Conservation (phyloP, 1,140 invertebrate species). For the Tetramorium alpestre region DNA sequence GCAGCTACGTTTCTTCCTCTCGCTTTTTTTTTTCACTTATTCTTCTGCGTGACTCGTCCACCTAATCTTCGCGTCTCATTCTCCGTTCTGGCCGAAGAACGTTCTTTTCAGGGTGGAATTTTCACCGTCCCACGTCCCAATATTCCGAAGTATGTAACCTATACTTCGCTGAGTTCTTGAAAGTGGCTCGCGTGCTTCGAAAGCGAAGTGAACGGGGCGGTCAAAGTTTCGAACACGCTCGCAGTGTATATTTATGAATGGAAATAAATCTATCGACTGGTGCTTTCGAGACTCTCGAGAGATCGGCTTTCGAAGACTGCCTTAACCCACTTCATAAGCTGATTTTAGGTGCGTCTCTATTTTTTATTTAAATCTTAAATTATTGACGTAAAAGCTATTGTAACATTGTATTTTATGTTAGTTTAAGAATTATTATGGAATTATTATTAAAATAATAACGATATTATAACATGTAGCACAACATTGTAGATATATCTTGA, state of each 20-base stretch:
- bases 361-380: slow-evolving; percentile 30
- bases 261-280: slow-evolving; percentile 55
- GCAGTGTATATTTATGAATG: slow-evolving; percentile 70
- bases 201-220: slow-evolving; percentile 21
- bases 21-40: not conserved
- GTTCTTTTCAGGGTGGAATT: slow-evolving; percentile 23
- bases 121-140: slow-evolving; percentile 21
- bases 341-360: slow-evolving; percentile 27
- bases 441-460: not conserved
- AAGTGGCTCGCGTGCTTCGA: slow-evolving; percentile 66
- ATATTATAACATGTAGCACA: not conserved
- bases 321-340: slow-evolving; percentile 23
- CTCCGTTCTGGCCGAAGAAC: not conserved
- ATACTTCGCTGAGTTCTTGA: slow-evolving; percentile 43
- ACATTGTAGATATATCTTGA: not conserved
- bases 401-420: not conserved
- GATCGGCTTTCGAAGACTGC: slow-evolving; percentile 7
- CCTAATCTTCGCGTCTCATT: slow-evolving; percentile 26
- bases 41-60: slow-evolving; percentile 47
- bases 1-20: not conserved
- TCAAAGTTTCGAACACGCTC: slow-evolving; percentile 12
- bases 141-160: slow-evolving; percentile 31
- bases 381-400: not conserved
- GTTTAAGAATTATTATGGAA: not conserved
- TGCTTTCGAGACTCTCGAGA: slow-evolving; percentile 39